phyloP scores from a whole-genome alignment of 1,140 invertebrate genomes.

The Drosophila elegans region DNA sequence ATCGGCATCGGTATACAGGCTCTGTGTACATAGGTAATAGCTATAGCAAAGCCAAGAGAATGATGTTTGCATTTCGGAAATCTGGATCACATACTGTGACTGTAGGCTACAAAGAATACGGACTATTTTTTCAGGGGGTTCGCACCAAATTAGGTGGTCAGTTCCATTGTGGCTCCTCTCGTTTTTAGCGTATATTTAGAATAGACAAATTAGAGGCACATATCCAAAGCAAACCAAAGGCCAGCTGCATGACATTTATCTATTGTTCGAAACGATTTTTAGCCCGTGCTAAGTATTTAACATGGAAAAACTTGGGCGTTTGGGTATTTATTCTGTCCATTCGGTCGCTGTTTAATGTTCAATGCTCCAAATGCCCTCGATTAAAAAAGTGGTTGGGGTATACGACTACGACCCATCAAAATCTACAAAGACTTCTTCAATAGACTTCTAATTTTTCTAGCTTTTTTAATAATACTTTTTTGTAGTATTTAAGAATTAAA shows the following conservation, averaged over 20 bases:
- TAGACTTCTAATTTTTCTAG: too few species aligned
- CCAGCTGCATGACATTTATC: constrained; percentile 72
- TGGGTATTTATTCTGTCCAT: constrained; percentile 26
- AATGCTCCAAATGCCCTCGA: constrained; percentile 1
- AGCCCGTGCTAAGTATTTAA: constrained; percentile 60
- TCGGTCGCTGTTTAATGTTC: constrained; percentile 32
- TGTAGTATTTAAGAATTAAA: too few species aligned
- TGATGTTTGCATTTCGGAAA: constrained; percentile 26
- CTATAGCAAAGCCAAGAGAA: constrained; percentile 15
- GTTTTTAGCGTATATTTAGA: constrained; percentile 60
- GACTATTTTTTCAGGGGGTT: background rate
- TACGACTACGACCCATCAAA: too few species aligned
- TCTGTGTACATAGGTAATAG: constrained; percentile 44
- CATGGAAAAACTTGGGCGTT: constrained; percentile 32
- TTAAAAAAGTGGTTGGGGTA: background rate
- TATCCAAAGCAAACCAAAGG: constrained; percentile 32
- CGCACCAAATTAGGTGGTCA: constrained; percentile 55
- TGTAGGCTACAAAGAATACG: constrained; percentile 2
- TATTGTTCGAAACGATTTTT: constrained; percentile 61
- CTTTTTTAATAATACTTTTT: too few species aligned
- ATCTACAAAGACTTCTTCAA: too few species aligned
- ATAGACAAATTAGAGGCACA: constrained; percentile 66
- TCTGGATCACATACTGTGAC: constrained; percentile 11
- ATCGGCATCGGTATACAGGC: constrained; percentile 16
- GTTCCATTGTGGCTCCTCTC: constrained; percentile 14